phyloP scores from a whole-genome alignment of 2,113 vertebrate species.

The Pseudorectes ferrugineus region DNA sequence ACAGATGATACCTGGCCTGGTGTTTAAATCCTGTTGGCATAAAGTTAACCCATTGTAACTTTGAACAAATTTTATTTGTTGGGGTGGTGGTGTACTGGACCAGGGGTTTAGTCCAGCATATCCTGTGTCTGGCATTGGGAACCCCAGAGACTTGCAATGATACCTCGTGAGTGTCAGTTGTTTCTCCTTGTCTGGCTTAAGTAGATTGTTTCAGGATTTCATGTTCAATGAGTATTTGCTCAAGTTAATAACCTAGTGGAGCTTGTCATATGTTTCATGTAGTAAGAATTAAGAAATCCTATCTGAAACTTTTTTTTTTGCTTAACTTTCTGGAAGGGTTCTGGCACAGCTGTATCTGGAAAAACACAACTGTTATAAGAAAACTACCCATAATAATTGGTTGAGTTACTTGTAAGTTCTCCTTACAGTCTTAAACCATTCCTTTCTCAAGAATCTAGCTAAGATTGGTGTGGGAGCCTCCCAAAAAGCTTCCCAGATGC shows the following conservation, averaged over 20 bases:
- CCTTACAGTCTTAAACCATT: background rate
- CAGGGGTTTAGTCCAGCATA: background rate
- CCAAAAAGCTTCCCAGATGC: background rate
- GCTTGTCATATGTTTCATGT: background rate
- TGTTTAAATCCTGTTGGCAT: background rate
- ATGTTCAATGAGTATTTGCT: background rate
- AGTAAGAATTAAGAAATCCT: background rate
- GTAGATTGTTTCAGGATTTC: background rate
- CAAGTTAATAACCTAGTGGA: background rate
- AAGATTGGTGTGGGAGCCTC: background rate
- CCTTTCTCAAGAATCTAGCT: background rate
- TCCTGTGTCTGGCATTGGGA: background rate
- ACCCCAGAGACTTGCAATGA: background rate
- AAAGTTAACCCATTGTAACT: background rate
- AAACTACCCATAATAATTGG: background rate
- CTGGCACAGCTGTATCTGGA: background rate
- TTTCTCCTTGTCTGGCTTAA: background rate
- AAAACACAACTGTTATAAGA: background rate
- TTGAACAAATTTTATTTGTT: background rate
- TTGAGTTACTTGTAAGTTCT: background rate
- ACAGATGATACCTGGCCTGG: too few relatives aligned
- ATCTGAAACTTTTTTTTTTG: background rate
- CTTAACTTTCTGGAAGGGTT: background rate
- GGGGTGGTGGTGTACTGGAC: fast-evolving
- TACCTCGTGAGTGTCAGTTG: fast-evolving